Base-by-base conservation (phyloP, 2,888 invertebrate genomes). In the Aleiodes alternator region DNA sequence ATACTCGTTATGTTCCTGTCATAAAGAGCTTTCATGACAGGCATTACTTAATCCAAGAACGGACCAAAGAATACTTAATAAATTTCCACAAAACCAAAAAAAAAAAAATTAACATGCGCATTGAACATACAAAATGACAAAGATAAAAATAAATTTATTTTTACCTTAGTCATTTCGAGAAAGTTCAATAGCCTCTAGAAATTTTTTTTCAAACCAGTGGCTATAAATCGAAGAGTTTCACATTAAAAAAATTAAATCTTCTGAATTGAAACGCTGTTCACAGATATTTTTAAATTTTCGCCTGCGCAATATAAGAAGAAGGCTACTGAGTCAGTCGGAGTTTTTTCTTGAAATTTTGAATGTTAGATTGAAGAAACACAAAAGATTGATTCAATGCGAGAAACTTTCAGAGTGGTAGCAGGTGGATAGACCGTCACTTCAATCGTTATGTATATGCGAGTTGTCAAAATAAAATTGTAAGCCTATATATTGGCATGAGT, bases 401-500 rank as follows among this genome's bases (percentile, higher is more conserved):
- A 9, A 43, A 43, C 43, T 43, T 43, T 55, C 14, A 55, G 11
- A 55, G 55, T 55, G 6, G 55, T 55, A 69, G 61, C 69, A 55
- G 73, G 68, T 73, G 73, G 50, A 57, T 11, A 29, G 66, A 57
- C 50, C 12, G 71, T 72, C 34, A 55, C 50, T 55, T 31, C n/a
- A 51, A 23, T 64, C 64, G 31, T 72, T 9, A 14, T 53, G 12
- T 8, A 53, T 53, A 68, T 55, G 29, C 43, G 53, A 38, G 12
- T 66, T 66, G 68, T 73, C 68, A 66, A 66, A 61, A 68, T 66
- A 29, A 73, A 55, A 55, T 48, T 61, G 48, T 29, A 38, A n/a
- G 38, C 48, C 9, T 64, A 51, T 34, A 56, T 31, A 29, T 16
- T 48, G 68, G 11, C 74, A 51, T 69, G 11, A 64, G 55, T 66